A percentile compares a stretch with the other conserved stretches of the same genome.
These are phyloP conservation scores for Aselliscus stoliczkanus DNA, from an alignment of 2,797 vertebrate species.

Conservation along the genomic window DNA sequence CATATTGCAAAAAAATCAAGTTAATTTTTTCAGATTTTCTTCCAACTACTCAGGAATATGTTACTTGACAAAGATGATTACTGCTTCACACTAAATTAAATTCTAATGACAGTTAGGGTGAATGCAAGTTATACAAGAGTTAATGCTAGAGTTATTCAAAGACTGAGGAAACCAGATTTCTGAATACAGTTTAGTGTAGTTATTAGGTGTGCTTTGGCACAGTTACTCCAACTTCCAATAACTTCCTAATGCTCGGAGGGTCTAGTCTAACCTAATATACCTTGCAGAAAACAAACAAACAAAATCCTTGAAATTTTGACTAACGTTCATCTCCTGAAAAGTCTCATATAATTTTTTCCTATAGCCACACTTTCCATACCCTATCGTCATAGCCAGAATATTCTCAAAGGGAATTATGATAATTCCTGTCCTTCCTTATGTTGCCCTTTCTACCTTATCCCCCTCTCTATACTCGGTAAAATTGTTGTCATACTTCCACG, in stretches of 20 bases:
- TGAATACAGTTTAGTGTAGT: not conserved
- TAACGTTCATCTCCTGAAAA: not conserved
- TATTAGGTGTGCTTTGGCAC: not conserved
- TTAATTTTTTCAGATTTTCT: not conserved
- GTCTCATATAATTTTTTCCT: not conserved
- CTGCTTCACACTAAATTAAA: not conserved
- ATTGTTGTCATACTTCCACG: not conserved
- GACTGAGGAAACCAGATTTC: not conserved
- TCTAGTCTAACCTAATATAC: not conserved
- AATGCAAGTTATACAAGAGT: not conserved
- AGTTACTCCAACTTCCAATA: fast-evolving
- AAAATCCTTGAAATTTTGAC: not conserved
- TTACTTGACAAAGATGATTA: not conserved
- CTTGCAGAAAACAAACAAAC: not conserved
- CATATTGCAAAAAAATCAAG: not conserved
- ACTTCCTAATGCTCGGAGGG: not conserved
- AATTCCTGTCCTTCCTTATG: not conserved
- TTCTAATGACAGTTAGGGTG: not conserved
- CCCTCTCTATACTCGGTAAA: not conserved
- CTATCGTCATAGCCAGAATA: not conserved
- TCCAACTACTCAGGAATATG: not conserved
- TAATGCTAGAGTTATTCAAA: not conserved
- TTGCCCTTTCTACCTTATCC: not conserved
- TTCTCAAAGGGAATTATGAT: no score
- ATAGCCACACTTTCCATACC: no score